Conservation (phyloP, 2,888 invertebrate genomes). For the Ennomos fuscantarius region DNA sequence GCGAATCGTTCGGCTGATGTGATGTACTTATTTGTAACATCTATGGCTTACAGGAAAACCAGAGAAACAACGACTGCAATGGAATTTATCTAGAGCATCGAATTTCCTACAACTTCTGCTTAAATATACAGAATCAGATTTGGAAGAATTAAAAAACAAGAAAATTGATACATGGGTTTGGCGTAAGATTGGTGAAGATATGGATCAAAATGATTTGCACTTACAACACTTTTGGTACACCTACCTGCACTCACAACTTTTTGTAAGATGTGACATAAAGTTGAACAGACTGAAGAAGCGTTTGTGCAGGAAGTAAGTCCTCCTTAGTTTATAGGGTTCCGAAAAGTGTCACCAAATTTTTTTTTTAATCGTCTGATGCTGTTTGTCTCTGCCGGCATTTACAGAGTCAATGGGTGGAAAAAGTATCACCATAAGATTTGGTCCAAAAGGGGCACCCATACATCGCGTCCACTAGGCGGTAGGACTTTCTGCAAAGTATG, state of each 20-base stretch:
- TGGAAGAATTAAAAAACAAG: slow-evolving; percentile 62
- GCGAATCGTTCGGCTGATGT: too few relatives aligned
- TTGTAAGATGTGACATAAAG: slow-evolving; percentile 61
- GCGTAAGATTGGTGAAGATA: slow-evolving; percentile 57
- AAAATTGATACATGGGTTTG: slow-evolving; percentile 62
- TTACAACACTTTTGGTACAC: slow-evolving; percentile 65
- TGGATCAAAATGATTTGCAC: slow-evolving; percentile 54
- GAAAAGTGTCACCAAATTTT: too few relatives aligned
- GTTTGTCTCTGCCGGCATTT: too few relatives aligned
- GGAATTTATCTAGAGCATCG: slow-evolving; percentile 61
- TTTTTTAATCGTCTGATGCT: too few relatives aligned
- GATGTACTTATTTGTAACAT: too few relatives aligned
- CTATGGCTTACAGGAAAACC: slow-evolving; percentile 50
- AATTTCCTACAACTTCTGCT: slow-evolving; percentile 61
- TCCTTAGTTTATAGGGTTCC: too few relatives aligned
- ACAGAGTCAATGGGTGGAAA: too few relatives aligned
- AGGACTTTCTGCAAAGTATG: too few relatives aligned
- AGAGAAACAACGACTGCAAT: slow-evolving; percentile 53
- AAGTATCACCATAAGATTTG: too few relatives aligned
- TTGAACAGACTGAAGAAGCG: slow-evolving; percentile 53
- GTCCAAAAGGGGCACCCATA: too few relatives aligned
- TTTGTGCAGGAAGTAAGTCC: slow-evolving; percentile 60
- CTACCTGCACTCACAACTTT: slow-evolving; percentile 67
- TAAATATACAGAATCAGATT: slow-evolving; percentile 50
- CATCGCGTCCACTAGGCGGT: too few relatives aligned